Evolutionary conservation across 2,113 vertebrate species (phyloP).

Genomic region (Hipposideros armiger): DNA sequence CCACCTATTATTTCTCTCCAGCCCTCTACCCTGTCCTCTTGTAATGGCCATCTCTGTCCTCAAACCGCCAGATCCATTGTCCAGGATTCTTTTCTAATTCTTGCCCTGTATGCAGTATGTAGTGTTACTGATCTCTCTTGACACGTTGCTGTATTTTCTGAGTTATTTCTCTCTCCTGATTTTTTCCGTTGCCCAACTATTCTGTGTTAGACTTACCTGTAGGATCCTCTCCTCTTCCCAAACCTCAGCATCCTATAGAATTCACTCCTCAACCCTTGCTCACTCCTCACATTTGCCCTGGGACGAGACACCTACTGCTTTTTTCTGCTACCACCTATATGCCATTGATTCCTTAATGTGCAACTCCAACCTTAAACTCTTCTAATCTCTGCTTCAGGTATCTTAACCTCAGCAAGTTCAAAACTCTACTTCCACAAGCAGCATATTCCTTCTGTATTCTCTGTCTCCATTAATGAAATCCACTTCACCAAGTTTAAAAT

Average conservation of each 20-base stretch:
- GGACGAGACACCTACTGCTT: background rate
- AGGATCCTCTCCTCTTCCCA: background rate
- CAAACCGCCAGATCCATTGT: fast-evolving
- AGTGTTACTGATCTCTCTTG: background rate
- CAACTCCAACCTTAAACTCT: background rate
- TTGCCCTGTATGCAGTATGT: background rate
- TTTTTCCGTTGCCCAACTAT: background rate
- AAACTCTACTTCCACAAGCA: background rate
- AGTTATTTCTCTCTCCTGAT: background rate
- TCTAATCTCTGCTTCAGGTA: background rate
- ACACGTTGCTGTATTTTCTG: background rate
- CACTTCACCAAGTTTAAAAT: background rate
- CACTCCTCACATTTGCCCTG: background rate
- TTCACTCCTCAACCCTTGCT: background rate
- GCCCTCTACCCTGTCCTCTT: background rate
- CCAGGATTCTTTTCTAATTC: background rate
- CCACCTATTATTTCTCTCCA: background rate
- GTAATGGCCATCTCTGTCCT: background rate
- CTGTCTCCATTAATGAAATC: background rate
- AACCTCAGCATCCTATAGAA: background rate
- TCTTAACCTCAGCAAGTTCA: background rate
- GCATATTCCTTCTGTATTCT: background rate
- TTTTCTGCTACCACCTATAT: background rate
- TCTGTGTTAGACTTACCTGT: background rate
- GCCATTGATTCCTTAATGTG: background rate